phyloP scores from a whole-genome alignment of 1,140 invertebrate genomes.

The Cyclina sinensis region DNA sequence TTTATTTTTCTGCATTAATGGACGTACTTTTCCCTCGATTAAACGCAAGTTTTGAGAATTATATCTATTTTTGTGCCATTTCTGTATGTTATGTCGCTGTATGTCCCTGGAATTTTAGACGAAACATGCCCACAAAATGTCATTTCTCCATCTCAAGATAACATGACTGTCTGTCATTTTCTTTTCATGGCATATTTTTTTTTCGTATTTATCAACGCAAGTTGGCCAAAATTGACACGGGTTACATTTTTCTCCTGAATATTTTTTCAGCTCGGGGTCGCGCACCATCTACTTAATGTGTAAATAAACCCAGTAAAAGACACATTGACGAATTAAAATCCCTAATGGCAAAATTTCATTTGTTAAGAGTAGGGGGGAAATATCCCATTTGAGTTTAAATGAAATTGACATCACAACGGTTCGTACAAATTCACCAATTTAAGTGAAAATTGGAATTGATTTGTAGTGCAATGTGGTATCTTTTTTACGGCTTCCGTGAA shows the following conservation, averaged over 20 bases:
- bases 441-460: conserved; percentile 60
- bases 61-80: too few species aligned
- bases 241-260: neutral
- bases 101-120: too few species aligned
- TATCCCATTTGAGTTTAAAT: conserved; percentile 57
- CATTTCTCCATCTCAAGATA: too few species aligned
- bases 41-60: too few species aligned
- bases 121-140: too few species aligned
- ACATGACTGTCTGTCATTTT: conserved; percentile 14
- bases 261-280: conserved; percentile 15
- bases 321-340: conserved; percentile 50
- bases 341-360: conserved; percentile 63
- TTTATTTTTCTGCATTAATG: too few species aligned
- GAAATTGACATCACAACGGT: conserved; percentile 46
- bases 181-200: conserved; percentile 32
- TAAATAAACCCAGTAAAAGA: conserved; percentile 48
- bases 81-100: too few species aligned
- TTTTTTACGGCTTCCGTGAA: conserved; percentile 20
- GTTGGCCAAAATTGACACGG: conserved; percentile 4
- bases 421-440: conserved; percentile 52
- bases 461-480: conserved; percentile 38
- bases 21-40: too few species aligned
- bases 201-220: conserved; percentile 43
- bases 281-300: conserved; percentile 47
- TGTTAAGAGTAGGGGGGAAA: conserved; percentile 61